phyloP scores from a whole-genome alignment of 2,797 vertebrate genomes.

The Chiloscyllium punctatum region DNA sequence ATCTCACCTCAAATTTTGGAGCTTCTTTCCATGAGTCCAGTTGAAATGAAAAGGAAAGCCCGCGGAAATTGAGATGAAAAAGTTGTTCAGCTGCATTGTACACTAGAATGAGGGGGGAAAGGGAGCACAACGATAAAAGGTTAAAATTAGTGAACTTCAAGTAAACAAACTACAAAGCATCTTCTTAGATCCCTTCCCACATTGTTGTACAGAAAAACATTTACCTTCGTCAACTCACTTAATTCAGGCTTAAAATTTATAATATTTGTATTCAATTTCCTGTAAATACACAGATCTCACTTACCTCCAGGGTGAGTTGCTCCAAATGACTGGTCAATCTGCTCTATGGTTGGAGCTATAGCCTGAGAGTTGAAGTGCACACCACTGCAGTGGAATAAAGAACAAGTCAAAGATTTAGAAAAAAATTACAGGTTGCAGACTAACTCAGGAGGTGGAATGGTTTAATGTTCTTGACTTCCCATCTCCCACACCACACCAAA shows the following conservation, averaged over 20 bases:
- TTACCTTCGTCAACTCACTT: background rate
- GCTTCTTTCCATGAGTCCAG: conserved; percentile 96
- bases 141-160: background rate
- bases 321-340: conserved; percentile 98
- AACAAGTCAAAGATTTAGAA: background rate
- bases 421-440: background rate
- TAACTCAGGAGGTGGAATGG: background rate
- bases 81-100: conserved; percentile 96
- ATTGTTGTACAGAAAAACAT: background rate
- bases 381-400: conserved; percentile 72
- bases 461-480: background rate
- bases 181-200: background rate
- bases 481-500: background rate
- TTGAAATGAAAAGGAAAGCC: conserved; percentile 96
- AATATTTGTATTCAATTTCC: background rate
- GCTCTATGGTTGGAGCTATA: conserved; percentile 95
- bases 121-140: background rate
- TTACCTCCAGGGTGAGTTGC: conserved; percentile 98
- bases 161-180: background rate
- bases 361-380: conserved; percentile 99
- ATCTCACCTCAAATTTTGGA: conserved; percentile 90
- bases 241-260: too few relatives aligned
- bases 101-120: conserved; percentile 57
- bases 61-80: conserved; percentile 98
- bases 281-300: background rate